These are phyloP conservation scores for Riptortus pedestris DNA, from an alignment of 1,140 invertebrate species.

Conservation along the genomic window DNA sequence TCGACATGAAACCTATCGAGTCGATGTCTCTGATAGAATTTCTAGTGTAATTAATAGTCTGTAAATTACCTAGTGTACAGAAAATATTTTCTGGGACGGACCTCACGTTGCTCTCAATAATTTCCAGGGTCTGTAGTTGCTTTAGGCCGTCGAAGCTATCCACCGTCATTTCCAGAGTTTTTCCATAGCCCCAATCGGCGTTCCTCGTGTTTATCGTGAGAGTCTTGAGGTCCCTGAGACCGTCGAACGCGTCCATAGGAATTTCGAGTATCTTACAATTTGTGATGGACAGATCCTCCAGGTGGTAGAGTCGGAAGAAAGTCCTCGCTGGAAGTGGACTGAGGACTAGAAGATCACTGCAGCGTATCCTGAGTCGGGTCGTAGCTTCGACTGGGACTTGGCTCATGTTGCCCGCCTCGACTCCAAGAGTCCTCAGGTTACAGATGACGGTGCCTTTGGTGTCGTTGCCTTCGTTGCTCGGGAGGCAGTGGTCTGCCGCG, in stretches of 20 bases:
- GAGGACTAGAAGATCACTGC: constrained; percentile 70
- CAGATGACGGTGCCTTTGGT: constrained; percentile 47
- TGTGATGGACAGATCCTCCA: constrained; percentile 60
- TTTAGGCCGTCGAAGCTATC: constrained; percentile 59
- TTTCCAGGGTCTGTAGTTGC: constrained; percentile 65
- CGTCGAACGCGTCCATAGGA: constrained; percentile 63
- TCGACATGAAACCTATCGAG: constrained; percentile 54
- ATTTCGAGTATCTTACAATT: constrained; percentile 69
- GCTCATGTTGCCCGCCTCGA: constrained; percentile 45
- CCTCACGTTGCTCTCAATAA: constrained; percentile 71
- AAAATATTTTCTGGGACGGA: constrained; percentile 61
- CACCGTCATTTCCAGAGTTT: constrained; percentile 54
- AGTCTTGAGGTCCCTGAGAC: constrained; percentile 59
- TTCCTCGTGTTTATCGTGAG: constrained; percentile 65
- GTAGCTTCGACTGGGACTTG: constrained; percentile 56
- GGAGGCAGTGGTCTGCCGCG: constrained; percentile 38
- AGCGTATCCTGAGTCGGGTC: constrained; percentile 55
- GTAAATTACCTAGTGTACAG: constrained; percentile 64
- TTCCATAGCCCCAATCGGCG: constrained; percentile 59
- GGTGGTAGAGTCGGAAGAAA: constrained; percentile 58
- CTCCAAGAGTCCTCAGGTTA: constrained; percentile 55
- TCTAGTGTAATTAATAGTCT: constrained; percentile 68
- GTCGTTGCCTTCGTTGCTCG: constrained; percentile 49
- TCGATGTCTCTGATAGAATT: constrained; percentile 65
- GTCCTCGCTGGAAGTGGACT: constrained; percentile 58